phyloP scores from a whole-genome alignment of 2,797 vertebrate genomes.

The Heliangelus exortis region DNA sequence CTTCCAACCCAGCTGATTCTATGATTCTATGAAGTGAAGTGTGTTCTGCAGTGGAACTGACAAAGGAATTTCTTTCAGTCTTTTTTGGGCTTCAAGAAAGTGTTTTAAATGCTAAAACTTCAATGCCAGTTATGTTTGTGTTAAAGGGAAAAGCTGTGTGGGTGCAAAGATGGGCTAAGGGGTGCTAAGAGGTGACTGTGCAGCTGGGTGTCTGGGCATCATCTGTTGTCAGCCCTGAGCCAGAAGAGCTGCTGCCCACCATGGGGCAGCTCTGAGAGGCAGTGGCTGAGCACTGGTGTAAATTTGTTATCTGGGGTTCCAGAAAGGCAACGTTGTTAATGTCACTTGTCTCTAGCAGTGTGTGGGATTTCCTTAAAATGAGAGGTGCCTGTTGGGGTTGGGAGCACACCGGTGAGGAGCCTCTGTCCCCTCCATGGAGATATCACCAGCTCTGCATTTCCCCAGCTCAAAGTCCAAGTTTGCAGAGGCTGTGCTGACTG shows the following conservation, averaged over 20 bases:
- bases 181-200: not conserved
- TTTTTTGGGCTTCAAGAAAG: not conserved
- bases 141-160: not conserved
- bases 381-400: not conserved
- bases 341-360: not conserved
- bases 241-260: fast-evolving
- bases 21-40: not conserved
- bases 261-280: fast-evolving
- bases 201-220: not conserved
- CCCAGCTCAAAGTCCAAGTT: not conserved
- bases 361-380: not conserved
- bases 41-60: not conserved
- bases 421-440: not conserved
- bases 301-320: too few species aligned
- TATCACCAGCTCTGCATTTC: not conserved
- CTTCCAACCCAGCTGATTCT: too few species aligned
- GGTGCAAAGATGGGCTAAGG: not conserved
- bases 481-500: not conserved
- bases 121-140: not conserved
- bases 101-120: not conserved
- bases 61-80: not conserved
- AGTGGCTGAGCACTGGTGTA: fast-evolving
- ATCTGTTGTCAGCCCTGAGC: not conserved
- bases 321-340: not conserved
- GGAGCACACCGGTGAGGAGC: not conserved